Evolutionary conservation across 2,888 invertebrate species (phyloP), one percentile per base, ranked within the genome.

Genomic region (Hedychridium roseum): DNA sequence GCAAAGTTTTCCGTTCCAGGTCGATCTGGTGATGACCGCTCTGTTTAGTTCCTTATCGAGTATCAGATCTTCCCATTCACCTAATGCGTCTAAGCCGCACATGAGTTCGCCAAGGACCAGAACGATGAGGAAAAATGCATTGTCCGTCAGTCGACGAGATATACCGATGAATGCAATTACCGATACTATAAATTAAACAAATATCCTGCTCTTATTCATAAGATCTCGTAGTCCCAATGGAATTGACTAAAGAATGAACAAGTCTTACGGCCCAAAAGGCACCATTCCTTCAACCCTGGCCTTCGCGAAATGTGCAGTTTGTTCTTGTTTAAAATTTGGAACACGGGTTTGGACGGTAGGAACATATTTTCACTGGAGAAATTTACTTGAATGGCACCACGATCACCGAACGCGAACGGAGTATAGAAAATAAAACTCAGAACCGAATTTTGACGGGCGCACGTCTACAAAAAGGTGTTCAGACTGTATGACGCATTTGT

Each of bases 61-160:
- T 28, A 63, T 31, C 6, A 71, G 39, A 30, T 70, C 66, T 40
- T 71, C 68, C 66, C 70, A 69, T 43, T 63, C 66, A 21, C 70
- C 71, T 9, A 71, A 41, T 5, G 50, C 42, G 11, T 71, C 72
- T 15, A 72, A 30, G 12, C 53, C 60, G 28, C 70, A 72, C 38
- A 68, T 62, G 4, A 70, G 64, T 16, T 57, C 57, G 1, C 68
- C 65, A 23, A 70, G 31, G 14, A 65, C 28, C 20, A 65, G 54
- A 15, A 64, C 47, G 1, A 50, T 39, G 12, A 55, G 20, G 7
- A 60, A 34, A 15, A 64, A 53, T 6, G 48, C 16, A 31, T 64
- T 65, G 17, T 50, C 53, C 2, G 61, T 58, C 16, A 70, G n/a
- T 1, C 43, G 54, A 11, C 43, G 49, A 12, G 54, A 65, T 21